These are phyloP conservation scores for Eulacestoma nigropectus DNA, from an alignment of 2,113 vertebrate genomes.

Conservation along the genomic window DNA sequence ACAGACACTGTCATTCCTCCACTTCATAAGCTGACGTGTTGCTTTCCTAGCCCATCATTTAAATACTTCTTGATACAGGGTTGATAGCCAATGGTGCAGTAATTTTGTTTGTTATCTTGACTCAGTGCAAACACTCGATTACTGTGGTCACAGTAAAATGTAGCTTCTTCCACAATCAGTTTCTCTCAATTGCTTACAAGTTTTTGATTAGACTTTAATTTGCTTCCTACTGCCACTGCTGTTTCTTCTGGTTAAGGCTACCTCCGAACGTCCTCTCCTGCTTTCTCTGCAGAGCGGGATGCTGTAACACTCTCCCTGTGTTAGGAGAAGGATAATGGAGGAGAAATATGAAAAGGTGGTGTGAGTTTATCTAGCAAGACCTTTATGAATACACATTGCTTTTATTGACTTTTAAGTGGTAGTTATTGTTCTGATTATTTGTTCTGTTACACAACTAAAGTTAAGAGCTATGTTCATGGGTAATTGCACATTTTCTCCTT, in stretches of 20 bases:
- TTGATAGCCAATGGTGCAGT: background rate
- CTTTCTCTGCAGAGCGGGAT: background rate
- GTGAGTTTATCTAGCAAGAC: background rate
- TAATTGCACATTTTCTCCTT: background rate
- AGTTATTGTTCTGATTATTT: background rate
- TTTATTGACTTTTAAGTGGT: background rate
- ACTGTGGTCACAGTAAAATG: background rate
- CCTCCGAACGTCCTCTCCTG: accelerated
- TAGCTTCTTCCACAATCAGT: background rate
- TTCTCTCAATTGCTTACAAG: background rate
- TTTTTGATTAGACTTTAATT: background rate
- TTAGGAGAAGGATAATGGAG: background rate
- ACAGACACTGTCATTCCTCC: background rate
- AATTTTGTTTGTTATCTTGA: background rate
- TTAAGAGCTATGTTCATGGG: background rate
- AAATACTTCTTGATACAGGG: background rate
- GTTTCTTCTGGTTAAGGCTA: background rate
- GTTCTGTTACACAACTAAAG: background rate
- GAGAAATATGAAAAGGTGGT: background rate
- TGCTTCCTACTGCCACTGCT: background rate
- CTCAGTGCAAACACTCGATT: background rate
- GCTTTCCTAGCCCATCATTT: background rate
- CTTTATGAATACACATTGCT: background rate
- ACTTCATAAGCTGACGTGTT: background rate
- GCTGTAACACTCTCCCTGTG: background rate